phyloP scores from a whole-genome alignment of 1,140 invertebrate genomes.

The Heliconius hewitsoni region DNA sequence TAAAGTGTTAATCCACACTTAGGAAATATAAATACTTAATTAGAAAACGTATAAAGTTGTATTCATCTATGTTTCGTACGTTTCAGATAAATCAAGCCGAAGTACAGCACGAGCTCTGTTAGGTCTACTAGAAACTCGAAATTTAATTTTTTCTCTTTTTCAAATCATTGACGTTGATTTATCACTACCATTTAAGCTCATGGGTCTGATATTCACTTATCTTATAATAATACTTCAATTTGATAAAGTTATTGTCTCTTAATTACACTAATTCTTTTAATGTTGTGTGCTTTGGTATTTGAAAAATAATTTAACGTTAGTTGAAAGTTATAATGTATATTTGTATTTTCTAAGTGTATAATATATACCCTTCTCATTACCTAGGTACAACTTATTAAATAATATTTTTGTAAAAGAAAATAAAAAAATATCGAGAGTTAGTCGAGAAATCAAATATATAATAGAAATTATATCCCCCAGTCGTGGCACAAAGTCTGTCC shows the following conservation, averaged over 20 bases:
- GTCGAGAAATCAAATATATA: too few relatives aligned
- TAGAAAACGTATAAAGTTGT: too few relatives aligned
- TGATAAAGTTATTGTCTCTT: constrained; percentile 50
- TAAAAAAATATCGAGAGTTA: too few relatives aligned
- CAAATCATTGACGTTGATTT: constrained; percentile 61
- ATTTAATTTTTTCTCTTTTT: constrained; percentile 59
- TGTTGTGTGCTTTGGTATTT: neutral
- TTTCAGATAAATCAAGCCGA: constrained; percentile 56
- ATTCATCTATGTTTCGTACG: neutral
- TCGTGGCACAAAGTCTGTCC: too few relatives aligned
- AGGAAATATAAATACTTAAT: too few relatives aligned
- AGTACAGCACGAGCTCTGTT: constrained; percentile 52
- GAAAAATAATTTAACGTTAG: neutral
- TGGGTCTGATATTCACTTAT: constrained; percentile 59
- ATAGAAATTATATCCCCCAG: too few relatives aligned
- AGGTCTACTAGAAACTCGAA: constrained; percentile 52
- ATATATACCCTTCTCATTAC: too few relatives aligned
- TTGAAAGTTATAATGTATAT: too few relatives aligned
- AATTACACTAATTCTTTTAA: neutral
- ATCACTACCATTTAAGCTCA: constrained; percentile 59
- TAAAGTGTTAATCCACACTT: too few relatives aligned
- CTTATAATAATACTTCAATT: constrained; percentile 65
- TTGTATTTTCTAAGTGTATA: too few relatives aligned
- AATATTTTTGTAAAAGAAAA: too few relatives aligned
- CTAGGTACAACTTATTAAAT: too few relatives aligned